Conservation (phyloP, 2,888 invertebrate genomes). For the Apamea monoglypha region DNA sequence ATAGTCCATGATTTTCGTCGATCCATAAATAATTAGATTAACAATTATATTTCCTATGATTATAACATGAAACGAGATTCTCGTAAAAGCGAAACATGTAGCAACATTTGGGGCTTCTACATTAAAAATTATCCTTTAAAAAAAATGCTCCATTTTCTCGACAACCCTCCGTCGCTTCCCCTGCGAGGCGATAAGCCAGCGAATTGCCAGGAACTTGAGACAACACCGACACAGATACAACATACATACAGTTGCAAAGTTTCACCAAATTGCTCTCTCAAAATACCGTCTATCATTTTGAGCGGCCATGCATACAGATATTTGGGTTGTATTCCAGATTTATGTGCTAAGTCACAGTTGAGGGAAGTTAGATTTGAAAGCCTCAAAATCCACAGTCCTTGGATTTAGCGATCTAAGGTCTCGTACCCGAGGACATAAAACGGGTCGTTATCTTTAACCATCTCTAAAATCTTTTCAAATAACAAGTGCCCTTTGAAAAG, state of each 20-base stretch:
- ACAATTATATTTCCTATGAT: neutral
- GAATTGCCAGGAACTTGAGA: slow-evolving; percentile 74
- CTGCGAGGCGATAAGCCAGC: slow-evolving; percentile 73
- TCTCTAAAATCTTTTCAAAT: slow-evolving; percentile 45
- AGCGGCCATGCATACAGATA: slow-evolving; percentile 31
- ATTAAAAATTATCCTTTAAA: slow-evolving; percentile 15
- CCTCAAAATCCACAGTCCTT: neutral
- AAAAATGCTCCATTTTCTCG: slow-evolving; percentile 24
- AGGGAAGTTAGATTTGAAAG: slow-evolving; percentile 39
- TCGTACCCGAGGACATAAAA: slow-evolving; percentile 9
- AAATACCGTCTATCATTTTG: slow-evolving; percentile 49
- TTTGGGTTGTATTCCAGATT: slow-evolving; percentile 36
- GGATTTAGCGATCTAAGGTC: neutral
- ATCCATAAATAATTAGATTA: slow-evolving; percentile 13
- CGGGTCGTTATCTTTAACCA: slow-evolving; percentile 19
- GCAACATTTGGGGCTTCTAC: neutral
- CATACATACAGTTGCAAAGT: slow-evolving; percentile 43
- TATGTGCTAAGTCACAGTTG: slow-evolving; percentile 29
- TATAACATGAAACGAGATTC: neutral
- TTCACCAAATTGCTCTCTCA: slow-evolving; percentile 54
- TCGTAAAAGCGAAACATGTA: neutral
- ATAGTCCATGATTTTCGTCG: neutral
- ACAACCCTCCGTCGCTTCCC: slow-evolving; percentile 63
- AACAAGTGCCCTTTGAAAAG: slow-evolving; percentile 45
- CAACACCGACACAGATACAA: slow-evolving; percentile 59